Conservation (phyloP, 2,113 vertebrate species). For the Serinus canaria region DNA sequence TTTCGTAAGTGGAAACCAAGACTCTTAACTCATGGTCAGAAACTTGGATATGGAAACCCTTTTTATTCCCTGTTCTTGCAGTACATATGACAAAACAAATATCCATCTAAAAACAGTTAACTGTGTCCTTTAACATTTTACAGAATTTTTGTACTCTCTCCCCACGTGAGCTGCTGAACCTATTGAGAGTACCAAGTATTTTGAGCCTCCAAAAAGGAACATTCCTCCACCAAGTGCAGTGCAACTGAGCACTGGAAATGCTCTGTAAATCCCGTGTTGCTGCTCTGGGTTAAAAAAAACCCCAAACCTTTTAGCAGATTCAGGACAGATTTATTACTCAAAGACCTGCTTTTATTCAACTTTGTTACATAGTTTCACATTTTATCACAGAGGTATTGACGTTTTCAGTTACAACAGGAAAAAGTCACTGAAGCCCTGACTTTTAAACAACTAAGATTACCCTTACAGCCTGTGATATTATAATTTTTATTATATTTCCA, state of each 20-base stretch:
- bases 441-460: background rate
- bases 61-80: background rate
- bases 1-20: background rate
- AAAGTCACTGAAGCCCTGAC: background rate
- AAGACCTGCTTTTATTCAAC: background rate
- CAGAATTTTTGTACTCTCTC: background rate
- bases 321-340: background rate
- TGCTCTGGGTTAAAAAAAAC: background rate
- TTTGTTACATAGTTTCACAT: background rate
- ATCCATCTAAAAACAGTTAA: background rate
- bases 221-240: background rate
- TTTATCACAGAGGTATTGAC: background rate
- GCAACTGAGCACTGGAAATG: conserved; percentile 7
- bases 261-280: background rate
- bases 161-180: background rate
- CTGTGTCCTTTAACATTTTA: background rate
- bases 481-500: background rate
- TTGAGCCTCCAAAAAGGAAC: conserved; percentile 21
- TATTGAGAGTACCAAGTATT: background rate
- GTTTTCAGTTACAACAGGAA: background rate
- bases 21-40: background rate
- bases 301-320: background rate
- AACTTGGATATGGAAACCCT: background rate
- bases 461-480: background rate
- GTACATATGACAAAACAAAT: background rate